Evolutionary conservation across 2,888 invertebrate genomes (phyloP).

Genomic region (Pachydiplax longipennis): DNA sequence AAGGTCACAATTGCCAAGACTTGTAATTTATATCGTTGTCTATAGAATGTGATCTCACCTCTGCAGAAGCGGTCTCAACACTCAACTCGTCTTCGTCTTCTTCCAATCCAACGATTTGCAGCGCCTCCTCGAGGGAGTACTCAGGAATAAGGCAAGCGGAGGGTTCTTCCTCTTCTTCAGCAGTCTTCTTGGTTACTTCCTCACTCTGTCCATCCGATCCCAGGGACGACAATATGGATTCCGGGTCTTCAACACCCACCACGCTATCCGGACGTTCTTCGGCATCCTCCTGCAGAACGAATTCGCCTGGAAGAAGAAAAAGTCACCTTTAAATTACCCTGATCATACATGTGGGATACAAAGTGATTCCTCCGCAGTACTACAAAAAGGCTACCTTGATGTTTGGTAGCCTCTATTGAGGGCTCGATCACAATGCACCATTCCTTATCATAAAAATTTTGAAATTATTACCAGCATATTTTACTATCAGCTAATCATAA

Average conservation of each 20-base stretch:
- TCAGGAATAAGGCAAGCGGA: conserved; percentile 62
- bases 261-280: neutral
- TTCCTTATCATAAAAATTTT: no score
- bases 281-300: conserved; percentile 56
- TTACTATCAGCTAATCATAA: no score
- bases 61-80: conserved; percentile 47
- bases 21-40: no score
- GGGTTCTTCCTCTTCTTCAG: conserved; percentile 55
- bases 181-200: conserved; percentile 55
- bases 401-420: no score
- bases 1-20: no score
- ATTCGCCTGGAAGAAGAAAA: conserved; percentile 59
- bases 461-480: no score
- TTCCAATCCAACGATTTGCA: conserved; percentile 76
- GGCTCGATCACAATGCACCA: no score
- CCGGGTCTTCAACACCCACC: conserved; percentile 49
- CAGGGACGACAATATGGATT: conserved; percentile 46
- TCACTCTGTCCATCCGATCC: conserved; percentile 52
- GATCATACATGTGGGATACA: no score
- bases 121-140: conserved; percentile 75
- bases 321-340: neutral
- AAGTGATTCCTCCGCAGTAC: no score
- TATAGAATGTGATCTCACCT: no score
- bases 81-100: conserved; percentile 59
- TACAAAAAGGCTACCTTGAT: no score